Evolutionary conservation across 2,888 invertebrate species (phyloP).

Genomic region (Empis livida): DNA sequence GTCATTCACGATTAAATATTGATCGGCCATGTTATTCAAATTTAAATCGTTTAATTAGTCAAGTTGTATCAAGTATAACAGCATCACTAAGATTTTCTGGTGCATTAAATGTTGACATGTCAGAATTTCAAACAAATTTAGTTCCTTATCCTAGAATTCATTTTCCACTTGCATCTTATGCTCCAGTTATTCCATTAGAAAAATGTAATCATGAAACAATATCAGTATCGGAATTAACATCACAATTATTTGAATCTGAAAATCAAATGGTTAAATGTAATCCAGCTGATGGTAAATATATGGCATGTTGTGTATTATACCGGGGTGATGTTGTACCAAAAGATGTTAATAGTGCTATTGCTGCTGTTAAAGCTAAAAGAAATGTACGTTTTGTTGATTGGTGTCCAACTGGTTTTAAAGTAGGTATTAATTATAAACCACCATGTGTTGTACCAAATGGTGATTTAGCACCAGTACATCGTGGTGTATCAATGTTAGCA

Average conservation of each 20-base stretch:
- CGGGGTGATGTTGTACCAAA: constrained; percentile 76
- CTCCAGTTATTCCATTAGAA: constrained; percentile 58
- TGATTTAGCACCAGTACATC: constrained; percentile 63
- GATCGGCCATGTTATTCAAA: constrained; percentile 50
- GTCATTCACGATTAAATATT: constrained; percentile 45
- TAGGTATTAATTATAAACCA: constrained; percentile 64
- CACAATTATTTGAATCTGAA: constrained; percentile 71
- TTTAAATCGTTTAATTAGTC: constrained; percentile 47
- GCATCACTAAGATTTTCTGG: constrained; percentile 73
- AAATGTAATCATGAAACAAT: constrained; percentile 61
- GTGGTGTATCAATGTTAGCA: constrained; percentile 74
- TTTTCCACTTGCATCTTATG: constrained; percentile 64
- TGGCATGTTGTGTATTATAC: constrained; percentile 70
- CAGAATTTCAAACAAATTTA: constrained; percentile 76
- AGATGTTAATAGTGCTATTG: constrained; percentile 69
- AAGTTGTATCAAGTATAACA: constrained; percentile 69
- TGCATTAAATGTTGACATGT: constrained; percentile 72
- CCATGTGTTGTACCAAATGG: constrained; percentile 58
- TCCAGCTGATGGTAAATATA: constrained; percentile 65
- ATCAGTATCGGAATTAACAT: constrained; percentile 68
- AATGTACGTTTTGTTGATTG: constrained; percentile 75
- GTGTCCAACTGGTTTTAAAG: constrained; percentile 83
- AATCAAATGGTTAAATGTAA: constrained; percentile 82
- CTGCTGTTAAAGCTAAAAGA: constrained; percentile 55
- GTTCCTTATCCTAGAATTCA: constrained; percentile 83